phyloP scores from a whole-genome alignment of 2,113 vertebrate species.

The Cervus canadensis region DNA sequence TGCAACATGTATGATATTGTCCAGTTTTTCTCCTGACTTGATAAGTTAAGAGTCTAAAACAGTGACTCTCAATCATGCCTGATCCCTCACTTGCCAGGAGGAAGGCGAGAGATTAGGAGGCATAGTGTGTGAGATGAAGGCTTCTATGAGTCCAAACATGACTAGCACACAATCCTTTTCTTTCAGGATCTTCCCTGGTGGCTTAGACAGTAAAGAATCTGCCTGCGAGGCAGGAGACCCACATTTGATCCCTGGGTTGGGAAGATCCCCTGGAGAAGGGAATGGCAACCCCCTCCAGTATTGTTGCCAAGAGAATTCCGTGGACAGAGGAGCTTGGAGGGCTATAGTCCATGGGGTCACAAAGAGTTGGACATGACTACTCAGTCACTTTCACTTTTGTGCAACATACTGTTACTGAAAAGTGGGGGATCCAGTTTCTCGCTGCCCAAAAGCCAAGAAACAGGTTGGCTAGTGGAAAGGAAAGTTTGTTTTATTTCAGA shows the following conservation, averaged over 20 bases:
- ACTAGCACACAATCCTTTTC: background rate
- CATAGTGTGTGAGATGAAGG: background rate
- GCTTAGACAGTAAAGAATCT: background rate
- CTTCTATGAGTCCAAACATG: background rate
- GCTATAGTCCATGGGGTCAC: rapidly evolving
- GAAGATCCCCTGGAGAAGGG: background rate
- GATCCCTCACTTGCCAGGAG: background rate
- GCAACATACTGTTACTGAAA: background rate
- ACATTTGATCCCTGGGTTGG: background rate
- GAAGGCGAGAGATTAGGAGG: no score
- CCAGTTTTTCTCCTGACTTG: background rate
- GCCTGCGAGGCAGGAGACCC: background rate
- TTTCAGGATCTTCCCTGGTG: background rate
- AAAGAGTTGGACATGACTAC: background rate
- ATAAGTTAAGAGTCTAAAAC: background rate
- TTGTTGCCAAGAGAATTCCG: background rate
- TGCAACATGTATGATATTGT: background rate
- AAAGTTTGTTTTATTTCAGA: no score
- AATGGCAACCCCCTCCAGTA: background rate
- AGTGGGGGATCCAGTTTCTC: background rate
- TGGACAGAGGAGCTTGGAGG: background rate
- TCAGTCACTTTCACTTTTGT: background rate
- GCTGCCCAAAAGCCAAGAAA: background rate
- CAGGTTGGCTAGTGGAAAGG: no score
- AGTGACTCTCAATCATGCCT: background rate